phyloP scores from a whole-genome alignment of 2,113 vertebrate genomes.

The Morone chrysops region DNA sequence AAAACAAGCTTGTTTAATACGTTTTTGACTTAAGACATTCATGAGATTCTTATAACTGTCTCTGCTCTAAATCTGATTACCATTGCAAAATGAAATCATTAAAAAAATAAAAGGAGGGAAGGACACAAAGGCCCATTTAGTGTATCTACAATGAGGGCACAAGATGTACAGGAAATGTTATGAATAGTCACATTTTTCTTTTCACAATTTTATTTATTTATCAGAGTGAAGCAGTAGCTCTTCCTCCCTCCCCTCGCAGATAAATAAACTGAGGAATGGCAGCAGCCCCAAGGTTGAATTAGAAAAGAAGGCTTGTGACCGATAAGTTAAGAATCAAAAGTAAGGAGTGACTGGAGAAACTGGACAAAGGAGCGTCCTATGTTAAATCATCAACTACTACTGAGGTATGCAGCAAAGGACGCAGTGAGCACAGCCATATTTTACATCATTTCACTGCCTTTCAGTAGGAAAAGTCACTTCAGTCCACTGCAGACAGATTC shows the following conservation, averaged over 20 bases:
- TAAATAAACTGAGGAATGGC: conserved; percentile 4
- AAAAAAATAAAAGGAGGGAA: background rate
- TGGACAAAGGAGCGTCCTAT: background rate
- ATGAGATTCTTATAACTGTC: background rate
- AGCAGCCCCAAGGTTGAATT: background rate
- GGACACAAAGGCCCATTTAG: conserved; percentile 47
- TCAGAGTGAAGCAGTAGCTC: background rate
- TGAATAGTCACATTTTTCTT: conserved; percentile 52
- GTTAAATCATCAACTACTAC: background rate
- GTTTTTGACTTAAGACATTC: conserved; percentile 13
- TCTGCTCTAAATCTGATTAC: conserved; percentile 29
- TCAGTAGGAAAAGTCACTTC: background rate
- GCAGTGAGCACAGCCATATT: background rate
- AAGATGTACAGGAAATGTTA: conserved; percentile 11
- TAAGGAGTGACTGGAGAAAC: background rate
- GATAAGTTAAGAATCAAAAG: background rate
- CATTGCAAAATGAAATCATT: conserved; percentile 20
- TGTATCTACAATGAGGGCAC: background rate
- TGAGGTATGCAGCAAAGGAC: background rate
- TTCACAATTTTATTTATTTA: background rate
- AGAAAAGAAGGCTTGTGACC: conserved; percentile 34
- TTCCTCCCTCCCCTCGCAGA: background rate
- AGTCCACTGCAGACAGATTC: background rate
- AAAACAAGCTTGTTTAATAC: background rate
- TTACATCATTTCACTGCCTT: background rate